Conservation (phyloP, 2,888 invertebrate genomes). For the Lumbricus terrestris region DNA sequence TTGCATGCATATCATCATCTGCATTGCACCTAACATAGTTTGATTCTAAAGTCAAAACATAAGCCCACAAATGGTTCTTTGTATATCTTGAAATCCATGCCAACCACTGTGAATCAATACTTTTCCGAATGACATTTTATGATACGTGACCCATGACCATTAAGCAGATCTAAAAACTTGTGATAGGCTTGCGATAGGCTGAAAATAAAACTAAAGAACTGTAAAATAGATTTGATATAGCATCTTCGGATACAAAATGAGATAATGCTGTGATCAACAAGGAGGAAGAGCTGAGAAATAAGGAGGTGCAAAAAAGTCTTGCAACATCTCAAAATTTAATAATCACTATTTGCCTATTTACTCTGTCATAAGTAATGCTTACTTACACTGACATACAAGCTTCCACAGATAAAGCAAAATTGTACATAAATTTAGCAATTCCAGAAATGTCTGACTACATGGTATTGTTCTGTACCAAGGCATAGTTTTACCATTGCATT, state of each 20-base stretch:
- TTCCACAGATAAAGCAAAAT: too few relatives aligned
- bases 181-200: neutral
- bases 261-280: neutral
- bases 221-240: neutral
- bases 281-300: neutral
- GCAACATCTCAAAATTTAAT: neutral
- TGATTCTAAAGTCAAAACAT: too few relatives aligned
- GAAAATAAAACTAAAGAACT: neutral
- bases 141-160: too few relatives aligned
- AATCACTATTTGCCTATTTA: too few relatives aligned
- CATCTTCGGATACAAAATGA: neutral
- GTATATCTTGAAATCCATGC: neutral
- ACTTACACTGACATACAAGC: too few relatives aligned
- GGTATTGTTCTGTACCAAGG: too few relatives aligned
- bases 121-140: neutral
- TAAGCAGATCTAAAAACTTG: neutral
- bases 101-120: neutral
- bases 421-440: too few relatives aligned
- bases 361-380: too few relatives aligned
- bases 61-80: neutral
- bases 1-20: too few relatives aligned
- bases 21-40: too few relatives aligned
- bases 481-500: too few relatives aligned
- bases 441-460: too few relatives aligned
- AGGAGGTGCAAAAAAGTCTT: neutral